phyloP scores from a whole-genome alignment of 2,888 invertebrate genomes.

The Amphipyra berbera region DNA sequence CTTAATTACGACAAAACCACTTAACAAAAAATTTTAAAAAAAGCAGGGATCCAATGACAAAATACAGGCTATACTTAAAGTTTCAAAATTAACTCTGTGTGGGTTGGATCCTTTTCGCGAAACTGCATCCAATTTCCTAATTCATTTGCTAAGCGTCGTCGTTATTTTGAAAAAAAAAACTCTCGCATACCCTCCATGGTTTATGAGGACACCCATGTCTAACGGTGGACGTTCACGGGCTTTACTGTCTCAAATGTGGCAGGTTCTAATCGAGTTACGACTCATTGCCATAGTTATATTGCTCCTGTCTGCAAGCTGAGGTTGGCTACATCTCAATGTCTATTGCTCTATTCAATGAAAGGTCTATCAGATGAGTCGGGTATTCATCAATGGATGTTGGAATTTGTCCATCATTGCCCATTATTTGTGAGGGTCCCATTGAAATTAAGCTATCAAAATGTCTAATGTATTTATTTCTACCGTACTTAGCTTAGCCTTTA shows the following conservation, averaged over 20 bases:
- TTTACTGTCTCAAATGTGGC: constrained; percentile 6
- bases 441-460: constrained; percentile 27
- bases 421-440: constrained; percentile 25
- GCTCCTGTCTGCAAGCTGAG: constrained; percentile 25
- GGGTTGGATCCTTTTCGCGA: no score
- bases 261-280: constrained; percentile 35
- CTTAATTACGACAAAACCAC: no score
- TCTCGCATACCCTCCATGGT: no score
- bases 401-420: constrained; percentile 36
- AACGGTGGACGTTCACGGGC: neutral
- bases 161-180: no score
- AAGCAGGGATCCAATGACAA: no score
- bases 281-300: constrained; percentile 40
- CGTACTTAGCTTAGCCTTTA: neutral
- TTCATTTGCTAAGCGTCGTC: no score
- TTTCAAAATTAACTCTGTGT: no score
- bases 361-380: constrained; percentile 43
- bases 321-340: constrained; percentile 45
- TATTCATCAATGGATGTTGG: constrained; percentile 41
- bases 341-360: constrained; percentile 27
- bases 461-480: constrained; percentile 11
- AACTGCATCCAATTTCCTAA: no score
- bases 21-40: no score
- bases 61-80: no score
- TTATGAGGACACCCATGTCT: neutral